These are phyloP conservation scores for Danio jaintianensis DNA, from an alignment of 2,797 vertebrate genomes.

Conservation along the genomic window DNA sequence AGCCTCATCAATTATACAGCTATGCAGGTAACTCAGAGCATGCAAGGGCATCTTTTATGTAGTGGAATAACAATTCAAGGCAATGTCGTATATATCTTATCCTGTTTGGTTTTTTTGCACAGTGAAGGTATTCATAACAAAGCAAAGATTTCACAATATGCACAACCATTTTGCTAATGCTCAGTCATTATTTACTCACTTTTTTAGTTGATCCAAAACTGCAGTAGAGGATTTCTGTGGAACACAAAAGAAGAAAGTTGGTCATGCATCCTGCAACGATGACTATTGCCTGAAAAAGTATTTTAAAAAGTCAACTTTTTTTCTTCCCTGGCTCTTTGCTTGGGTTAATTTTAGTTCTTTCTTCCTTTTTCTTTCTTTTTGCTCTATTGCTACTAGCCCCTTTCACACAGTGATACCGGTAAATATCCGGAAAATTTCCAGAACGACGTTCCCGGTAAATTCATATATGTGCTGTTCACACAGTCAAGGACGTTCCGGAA, in stretches of 20 bases:
- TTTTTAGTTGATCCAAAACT: background rate
- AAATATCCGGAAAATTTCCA: too few species aligned
- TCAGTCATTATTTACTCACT: background rate
- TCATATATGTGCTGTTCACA: too few species aligned
- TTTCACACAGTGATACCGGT: too few species aligned
- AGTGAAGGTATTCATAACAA: slow-evolving; percentile 19
- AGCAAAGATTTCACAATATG: background rate
- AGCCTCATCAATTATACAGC: slow-evolving; percentile 48
- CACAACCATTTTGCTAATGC: background rate
- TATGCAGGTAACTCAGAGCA: slow-evolving; percentile 48
- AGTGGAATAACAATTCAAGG: slow-evolving; percentile 8
- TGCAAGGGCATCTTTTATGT: slow-evolving; percentile 42
- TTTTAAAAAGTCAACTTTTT: too few species aligned
- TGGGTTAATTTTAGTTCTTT: too few species aligned
- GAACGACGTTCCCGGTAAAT: too few species aligned
- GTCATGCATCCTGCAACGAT: background rate
- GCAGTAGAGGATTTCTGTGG: background rate
- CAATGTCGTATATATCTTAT: background rate
- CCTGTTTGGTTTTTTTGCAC: background rate
- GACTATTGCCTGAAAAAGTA: background rate
- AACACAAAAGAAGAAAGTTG: background rate
- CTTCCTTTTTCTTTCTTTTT: too few species aligned
- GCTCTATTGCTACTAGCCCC: too few species aligned
- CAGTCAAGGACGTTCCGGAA: too few species aligned
- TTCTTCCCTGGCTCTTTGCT: too few species aligned